Evolutionary conservation across 2,888 invertebrate species (phyloP).

Genomic region (Caenorhabditis sinica): DNA sequence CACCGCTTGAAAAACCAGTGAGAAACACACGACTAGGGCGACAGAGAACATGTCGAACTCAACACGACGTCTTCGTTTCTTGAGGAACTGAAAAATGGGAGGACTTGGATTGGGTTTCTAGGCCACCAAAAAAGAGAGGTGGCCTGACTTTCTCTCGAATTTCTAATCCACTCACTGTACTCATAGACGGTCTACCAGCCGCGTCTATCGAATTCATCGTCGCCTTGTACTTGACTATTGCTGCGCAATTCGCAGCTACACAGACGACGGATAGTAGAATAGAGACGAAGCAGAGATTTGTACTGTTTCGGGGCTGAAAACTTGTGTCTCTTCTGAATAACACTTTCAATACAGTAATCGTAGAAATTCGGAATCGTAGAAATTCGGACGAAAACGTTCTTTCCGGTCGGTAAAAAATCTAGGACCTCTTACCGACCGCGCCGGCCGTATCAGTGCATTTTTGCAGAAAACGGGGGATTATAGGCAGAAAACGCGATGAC

Average conservation of each 20-base stretch:
- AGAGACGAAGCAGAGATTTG: constrained; percentile 23
- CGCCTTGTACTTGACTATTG: constrained; percentile 38
- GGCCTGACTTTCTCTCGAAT: background rate
- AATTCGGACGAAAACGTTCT: too few relatives aligned
- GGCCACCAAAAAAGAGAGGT: background rate
- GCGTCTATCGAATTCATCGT: constrained; percentile 6
- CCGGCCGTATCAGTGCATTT: too few relatives aligned
- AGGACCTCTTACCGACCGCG: too few relatives aligned
- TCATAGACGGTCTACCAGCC: background rate
- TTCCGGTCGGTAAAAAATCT: too few relatives aligned
- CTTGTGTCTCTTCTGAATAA: background rate
- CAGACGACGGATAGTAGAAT: constrained; percentile 33
- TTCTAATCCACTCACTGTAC: too few relatives aligned
- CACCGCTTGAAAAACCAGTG: constrained; percentile 46
- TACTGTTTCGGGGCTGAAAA: constrained; percentile 49
- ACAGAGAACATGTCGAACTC: constrained; percentile 50
- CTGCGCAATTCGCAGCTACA: constrained; percentile 15
- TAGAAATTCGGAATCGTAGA: too few relatives aligned
- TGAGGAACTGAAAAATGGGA: constrained; percentile 23
- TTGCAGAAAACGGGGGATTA: too few relatives aligned
- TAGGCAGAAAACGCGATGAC: too few relatives aligned
- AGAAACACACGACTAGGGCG: constrained; percentile 35
- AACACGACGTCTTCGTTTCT: constrained; percentile 14
- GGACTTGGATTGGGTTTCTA: background rate
- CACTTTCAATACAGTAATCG: too few relatives aligned